Evolutionary conservation across 2,113 vertebrate genomes (phyloP).

Genomic region (Elephas maximus): DNA sequence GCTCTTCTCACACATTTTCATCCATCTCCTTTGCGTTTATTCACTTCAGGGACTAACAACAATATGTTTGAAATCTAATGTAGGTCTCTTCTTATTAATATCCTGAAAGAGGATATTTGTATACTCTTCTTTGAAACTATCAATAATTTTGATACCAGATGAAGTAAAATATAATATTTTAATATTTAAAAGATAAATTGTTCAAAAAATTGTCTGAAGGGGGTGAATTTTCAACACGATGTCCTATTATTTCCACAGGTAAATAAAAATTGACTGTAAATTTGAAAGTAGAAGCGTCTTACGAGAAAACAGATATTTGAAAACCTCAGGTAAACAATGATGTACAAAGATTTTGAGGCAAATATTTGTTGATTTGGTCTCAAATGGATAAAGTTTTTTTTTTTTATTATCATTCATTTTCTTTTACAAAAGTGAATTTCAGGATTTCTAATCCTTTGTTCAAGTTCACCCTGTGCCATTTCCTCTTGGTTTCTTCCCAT

Average conservation of each 20-base stretch:
- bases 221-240: neutral
- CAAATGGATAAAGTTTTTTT: neutral
- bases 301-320: neutral
- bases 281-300: slow-evolving; percentile 44
- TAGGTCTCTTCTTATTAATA: neutral
- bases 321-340: neutral
- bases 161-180: slow-evolving; percentile 37
- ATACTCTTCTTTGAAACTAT: neutral
- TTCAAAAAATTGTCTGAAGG: neutral
- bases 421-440: slow-evolving; percentile 67
- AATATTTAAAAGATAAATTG: slow-evolving; percentile 25
- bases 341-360: neutral
- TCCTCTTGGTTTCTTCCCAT: slow-evolving; percentile 86
- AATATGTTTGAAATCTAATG: neutral
- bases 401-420: neutral
- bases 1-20: neutral
- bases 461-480: slow-evolving; percentile 82
- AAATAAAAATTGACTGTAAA: slow-evolving; percentile 19
- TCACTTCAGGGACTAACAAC: slow-evolving; percentile 24
- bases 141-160: neutral
- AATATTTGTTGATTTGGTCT: neutral
- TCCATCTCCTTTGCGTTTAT: neutral
- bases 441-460: slow-evolving; percentile 80
- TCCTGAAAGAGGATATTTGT: neutral
- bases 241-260: neutral